Conservation (phyloP, 2,113 vertebrate genomes). For the Smithornis capensis region DNA sequence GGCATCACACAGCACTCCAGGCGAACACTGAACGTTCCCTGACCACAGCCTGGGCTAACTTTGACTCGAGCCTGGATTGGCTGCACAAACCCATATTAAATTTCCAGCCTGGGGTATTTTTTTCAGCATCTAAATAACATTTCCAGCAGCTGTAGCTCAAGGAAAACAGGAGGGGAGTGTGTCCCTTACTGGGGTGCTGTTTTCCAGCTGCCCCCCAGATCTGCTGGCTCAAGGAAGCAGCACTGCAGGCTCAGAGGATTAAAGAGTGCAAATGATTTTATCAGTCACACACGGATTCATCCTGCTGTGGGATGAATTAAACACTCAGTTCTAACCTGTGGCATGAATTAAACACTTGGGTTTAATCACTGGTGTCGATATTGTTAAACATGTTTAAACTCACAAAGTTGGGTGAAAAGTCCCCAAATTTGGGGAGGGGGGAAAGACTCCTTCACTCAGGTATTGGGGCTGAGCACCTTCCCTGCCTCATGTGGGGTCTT, state of each 20-base stretch:
- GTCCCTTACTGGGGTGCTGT: background rate
- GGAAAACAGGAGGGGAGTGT: background rate
- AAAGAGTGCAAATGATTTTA: background rate
- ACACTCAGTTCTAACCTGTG: background rate
- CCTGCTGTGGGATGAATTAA: background rate
- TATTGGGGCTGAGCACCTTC: background rate
- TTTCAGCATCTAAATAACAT: background rate
- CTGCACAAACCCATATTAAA: background rate
- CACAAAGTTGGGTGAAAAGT: background rate
- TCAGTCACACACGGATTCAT: fast-evolving
- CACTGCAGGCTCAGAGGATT: background rate
- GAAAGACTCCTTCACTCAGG: background rate
- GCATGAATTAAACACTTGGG: background rate
- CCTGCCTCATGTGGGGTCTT: fast-evolving
- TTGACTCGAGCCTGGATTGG: background rate
- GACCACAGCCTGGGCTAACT: background rate
- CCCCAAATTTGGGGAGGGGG: fast-evolving
- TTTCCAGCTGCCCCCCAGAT: background rate
- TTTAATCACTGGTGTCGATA: background rate
- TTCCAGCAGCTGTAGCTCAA: background rate
- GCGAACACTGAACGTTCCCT: background rate
- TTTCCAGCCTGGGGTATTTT: background rate
- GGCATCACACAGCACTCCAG: background rate
- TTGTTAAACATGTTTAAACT: background rate
- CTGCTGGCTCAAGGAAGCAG: background rate